phyloP scores from a whole-genome alignment of 2,113 vertebrate genomes.

The Hypanus sabinus region DNA sequence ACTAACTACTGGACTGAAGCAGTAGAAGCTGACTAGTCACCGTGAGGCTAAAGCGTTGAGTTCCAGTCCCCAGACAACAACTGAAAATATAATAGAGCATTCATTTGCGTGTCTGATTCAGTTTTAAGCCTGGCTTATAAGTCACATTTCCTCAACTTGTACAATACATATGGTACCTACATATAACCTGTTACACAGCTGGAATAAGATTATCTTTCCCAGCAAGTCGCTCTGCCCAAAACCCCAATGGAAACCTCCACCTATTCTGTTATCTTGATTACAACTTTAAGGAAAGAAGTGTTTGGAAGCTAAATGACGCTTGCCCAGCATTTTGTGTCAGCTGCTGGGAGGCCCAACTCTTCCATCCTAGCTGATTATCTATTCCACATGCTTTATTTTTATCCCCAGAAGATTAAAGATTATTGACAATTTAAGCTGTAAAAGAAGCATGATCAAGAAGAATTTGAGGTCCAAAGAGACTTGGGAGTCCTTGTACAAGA shows the following conservation, averaged over 20 bases:
- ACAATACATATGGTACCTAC: too few relatives aligned
- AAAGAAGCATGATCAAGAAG: neutral
- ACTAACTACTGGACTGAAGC: neutral
- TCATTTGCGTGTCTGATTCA: neutral
- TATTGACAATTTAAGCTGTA: neutral
- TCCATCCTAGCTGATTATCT: neutral
- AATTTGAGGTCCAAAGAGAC: too few relatives aligned
- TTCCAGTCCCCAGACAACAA: neutral
- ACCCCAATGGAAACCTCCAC: neutral
- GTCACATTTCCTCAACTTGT: too few relatives aligned
- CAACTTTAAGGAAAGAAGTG: neutral
- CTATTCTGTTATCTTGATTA: neutral
- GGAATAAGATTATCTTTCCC: too few relatives aligned
- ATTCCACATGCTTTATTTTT: neutral
- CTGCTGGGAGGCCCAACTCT: neutral
- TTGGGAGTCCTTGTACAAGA: too few relatives aligned
- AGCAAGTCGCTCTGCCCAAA: neutral
- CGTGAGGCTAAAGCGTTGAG: neutral
- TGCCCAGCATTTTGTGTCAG: neutral
- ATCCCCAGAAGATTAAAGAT: neutral
- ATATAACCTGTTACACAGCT: too few relatives aligned
- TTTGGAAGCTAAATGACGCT: neutral
- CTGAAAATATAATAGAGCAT: neutral
- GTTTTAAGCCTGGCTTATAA: neutral
- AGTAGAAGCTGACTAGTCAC: neutral